Evolutionary conservation across 2,113 vertebrate species (phyloP).

Genomic region (Callorhinus ursinus): DNA sequence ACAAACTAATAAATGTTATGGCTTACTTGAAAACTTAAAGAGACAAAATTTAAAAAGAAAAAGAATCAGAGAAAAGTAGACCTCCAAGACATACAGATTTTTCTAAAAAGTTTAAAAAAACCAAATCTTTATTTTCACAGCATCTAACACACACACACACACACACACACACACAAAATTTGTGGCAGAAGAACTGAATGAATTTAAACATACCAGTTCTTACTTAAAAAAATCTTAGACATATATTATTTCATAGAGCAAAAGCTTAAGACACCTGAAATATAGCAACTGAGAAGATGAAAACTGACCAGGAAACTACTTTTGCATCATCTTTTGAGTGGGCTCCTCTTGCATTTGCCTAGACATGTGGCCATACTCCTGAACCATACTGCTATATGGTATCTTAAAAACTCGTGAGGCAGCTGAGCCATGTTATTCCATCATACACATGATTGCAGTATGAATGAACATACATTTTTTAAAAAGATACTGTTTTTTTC

Average conservation of each 20-base stretch:
- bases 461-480: background rate
- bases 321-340: background rate
- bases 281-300: background rate
- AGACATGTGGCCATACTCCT: background rate
- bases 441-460: background rate
- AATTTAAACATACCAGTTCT: background rate
- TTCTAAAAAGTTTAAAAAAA: background rate
- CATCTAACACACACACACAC: background rate
- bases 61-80: conserved; percentile 4
- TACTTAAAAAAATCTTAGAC: background rate
- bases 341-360: background rate
- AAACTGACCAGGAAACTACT: background rate
- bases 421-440: background rate
- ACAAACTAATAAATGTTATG: background rate
- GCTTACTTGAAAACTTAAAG: background rate
- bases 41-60: background rate
- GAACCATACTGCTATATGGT: background rate
- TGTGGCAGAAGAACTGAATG: background rate
- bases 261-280: background rate
- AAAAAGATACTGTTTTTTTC: background rate
- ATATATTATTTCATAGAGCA: background rate
- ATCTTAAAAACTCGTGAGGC: background rate
- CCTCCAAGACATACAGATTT: background rate
- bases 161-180: background rate
- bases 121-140: background rate